Conservation (phyloP, 2,113 vertebrate species). For the Microcebus ravelobensis region DNA sequence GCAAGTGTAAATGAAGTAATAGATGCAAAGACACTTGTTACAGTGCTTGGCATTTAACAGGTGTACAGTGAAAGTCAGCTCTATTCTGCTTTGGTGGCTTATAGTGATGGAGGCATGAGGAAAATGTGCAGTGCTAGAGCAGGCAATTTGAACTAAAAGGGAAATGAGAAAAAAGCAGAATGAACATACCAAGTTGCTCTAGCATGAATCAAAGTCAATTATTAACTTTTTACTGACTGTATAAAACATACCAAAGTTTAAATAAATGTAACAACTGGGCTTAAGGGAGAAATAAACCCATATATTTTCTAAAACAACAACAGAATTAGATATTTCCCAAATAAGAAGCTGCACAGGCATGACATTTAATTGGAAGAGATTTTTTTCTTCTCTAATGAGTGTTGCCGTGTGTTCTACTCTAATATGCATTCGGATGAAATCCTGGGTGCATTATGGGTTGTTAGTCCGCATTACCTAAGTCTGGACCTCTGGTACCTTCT, state of each 20-base stretch:
- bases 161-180: background rate
- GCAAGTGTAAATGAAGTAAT: slow-evolving; percentile 17
- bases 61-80: background rate
- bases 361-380: background rate
- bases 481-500: background rate
- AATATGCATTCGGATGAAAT: background rate
- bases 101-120: background rate
- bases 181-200: background rate
- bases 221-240: background rate
- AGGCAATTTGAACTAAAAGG: background rate
- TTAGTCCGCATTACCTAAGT: background rate
- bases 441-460: background rate
- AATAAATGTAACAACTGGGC: background rate
- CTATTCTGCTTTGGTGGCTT: background rate
- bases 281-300: background rate
- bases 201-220: background rate
- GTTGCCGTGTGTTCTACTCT: background rate
- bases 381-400: background rate
- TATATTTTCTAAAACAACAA: background rate
- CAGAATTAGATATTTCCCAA: background rate
- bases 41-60: background rate
- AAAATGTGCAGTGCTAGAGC: background rate
- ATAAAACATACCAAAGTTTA: background rate
- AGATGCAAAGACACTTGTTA: background rate
- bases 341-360: background rate